Conservation (phyloP, 2,797 vertebrate genomes). For the Tokudaia tokunoshimensis region DNA sequence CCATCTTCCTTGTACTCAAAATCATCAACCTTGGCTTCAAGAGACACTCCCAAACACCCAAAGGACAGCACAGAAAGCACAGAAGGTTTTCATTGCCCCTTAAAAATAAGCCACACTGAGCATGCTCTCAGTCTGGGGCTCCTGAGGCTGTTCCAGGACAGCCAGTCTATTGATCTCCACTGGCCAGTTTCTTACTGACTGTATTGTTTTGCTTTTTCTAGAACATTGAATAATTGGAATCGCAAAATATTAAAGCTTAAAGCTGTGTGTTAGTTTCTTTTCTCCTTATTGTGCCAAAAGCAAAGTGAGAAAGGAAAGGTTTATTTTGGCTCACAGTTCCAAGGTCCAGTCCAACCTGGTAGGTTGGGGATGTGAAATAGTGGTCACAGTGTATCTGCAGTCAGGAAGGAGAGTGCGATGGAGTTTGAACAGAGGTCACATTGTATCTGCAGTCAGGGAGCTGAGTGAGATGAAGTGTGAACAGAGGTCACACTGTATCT, state of each 20-base stretch:
- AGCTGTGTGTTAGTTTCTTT: not conserved
- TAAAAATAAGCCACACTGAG: conserved; percentile 14
- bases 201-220: conserved; percentile 15
- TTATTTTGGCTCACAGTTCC: not conserved
- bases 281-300: not conserved
- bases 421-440: not conserved
- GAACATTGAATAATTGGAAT: conserved; percentile 6
- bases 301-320: not conserved
- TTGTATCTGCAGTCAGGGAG: not conserved
- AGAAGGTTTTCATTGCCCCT: conserved; percentile 86
- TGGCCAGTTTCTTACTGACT: conserved; percentile 1
- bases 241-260: not conserved
- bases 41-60: conserved; percentile 85
- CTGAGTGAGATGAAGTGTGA: not conserved
- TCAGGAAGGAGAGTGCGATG: not conserved
- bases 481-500: not conserved
- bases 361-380: not conserved
- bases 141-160: not conserved
- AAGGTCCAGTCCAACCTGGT: not conserved
- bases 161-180: not conserved
- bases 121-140: not conserved
- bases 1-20: conserved; percentile 96
- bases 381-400: not conserved
- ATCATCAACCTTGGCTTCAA: conserved; percentile 93
- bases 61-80: conserved; percentile 75